Base-by-base conservation (phyloP, 2,797 vertebrate species). In the Mastacembelus armatus region DNA sequence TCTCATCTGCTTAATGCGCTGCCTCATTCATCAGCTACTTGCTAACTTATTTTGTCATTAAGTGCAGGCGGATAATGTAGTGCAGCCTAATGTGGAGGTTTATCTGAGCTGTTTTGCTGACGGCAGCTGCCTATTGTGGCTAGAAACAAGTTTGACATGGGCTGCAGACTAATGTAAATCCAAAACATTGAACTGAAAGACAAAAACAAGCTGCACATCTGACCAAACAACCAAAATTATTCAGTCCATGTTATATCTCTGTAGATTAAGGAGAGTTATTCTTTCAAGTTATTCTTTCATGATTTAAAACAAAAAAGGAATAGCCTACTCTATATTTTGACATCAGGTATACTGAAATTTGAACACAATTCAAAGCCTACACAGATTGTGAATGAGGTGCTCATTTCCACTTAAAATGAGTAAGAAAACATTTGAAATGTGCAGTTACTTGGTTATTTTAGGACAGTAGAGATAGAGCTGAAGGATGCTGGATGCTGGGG, bases 401-500 rank as follows among this genome's bases (percentile, higher is more conserved):
- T 15, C n/a, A n/a, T n/a, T n/a, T n/a, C n/a, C n/a, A n/a, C n/a
- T 15, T 19, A 10, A 26, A 29, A 7, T 32, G 21, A 48, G 26
- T n/a, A 12, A 68, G 21, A 38, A 47, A 66, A 21, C n/a, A 16
- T 9, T 48, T 24, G 2, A 22, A 38, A 49, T 32, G 2, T 66
- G 39, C 52, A 16, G 44, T 48, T 19, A 8, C 2, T 14, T 21
- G 61, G 48, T 71, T 66, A 42, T 78, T 69, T 33, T 38, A 63
- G 58, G 74, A 60, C 66, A 54, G 61, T 29, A 29, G 39, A 75
- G 66, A 57, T 4, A 7, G 48, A 43, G 58, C 47, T 64, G 83
- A 65, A 55, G 80, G 80, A 72, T 66, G 76, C 73, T 77, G 82
- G 73, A 63, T 78, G 77, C 58, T 66, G 78, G 77, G 66, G 76